These are phyloP conservation scores for Euglossa dilemma DNA, from an alignment of 1,140 invertebrate genomes.

Conservation along the genomic window DNA sequence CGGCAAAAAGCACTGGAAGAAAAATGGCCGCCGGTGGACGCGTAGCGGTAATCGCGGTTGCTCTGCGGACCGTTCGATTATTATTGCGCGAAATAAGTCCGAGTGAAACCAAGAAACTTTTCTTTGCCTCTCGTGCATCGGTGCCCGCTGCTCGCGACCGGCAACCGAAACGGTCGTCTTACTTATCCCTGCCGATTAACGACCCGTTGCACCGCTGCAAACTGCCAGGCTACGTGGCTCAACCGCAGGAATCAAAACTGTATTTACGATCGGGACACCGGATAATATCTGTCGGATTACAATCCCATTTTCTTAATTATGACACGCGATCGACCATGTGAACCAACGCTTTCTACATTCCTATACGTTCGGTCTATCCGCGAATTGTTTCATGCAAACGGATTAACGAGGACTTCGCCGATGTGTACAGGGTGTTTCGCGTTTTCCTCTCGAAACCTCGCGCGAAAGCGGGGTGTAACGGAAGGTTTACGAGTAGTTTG, in stretches of 20 bases:
- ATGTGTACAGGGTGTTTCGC: no score
- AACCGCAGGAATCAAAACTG: neutral
- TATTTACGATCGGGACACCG: neutral
- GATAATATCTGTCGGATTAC: neutral
- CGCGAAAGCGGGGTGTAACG: no score
- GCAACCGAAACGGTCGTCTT: conserved; percentile 26
- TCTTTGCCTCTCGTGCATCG: conserved; percentile 11
- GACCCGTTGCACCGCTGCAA: conserved; percentile 5
- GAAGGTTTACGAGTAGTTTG: no score
- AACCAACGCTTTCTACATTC: conserved; percentile 8
- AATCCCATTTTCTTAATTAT: conserved; percentile 25
- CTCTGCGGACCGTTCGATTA: conserved; percentile 43
- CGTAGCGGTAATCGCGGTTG: conserved; percentile 28
- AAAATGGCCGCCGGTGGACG: conserved; percentile 28
- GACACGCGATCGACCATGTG: neutral
- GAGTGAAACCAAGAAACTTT: conserved; percentile 43
- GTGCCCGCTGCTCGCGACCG: neutral
- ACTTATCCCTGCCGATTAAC: conserved; percentile 39
- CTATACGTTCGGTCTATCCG: neutral
- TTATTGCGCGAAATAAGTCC: conserved; percentile 39
- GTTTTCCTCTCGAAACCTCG: no score
- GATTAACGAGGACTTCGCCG: no score
- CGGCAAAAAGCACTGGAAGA: neutral
- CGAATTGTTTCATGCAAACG: neutral
- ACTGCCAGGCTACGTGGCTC: neutral